Conservation (phyloP, 92 coral and sea anemone genomes). For the Umimayanthus chanpuru region DNA sequence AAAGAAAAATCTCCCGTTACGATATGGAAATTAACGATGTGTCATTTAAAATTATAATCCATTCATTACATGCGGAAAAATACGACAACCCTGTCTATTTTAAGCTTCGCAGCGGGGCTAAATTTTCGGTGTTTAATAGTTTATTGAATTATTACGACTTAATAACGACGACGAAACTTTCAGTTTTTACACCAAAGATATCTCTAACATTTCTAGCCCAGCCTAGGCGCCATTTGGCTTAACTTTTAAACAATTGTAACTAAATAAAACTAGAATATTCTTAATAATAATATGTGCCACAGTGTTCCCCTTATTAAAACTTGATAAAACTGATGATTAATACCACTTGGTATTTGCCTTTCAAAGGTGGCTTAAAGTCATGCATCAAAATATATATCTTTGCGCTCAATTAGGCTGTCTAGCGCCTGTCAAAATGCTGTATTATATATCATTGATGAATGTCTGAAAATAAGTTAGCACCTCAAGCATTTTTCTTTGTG, state of each 20-base stretch:
- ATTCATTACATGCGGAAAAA: neutral
- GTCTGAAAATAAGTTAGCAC: constrained; percentile 21
- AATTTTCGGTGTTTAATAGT: neutral
- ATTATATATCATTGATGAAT: neutral
- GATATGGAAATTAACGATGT: constrained; percentile 14
- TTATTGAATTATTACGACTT: neutral
- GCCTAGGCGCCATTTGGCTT: neutral
- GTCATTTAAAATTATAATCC: constrained; percentile 13
- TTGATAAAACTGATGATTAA: no score
- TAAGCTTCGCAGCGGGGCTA: neutral
- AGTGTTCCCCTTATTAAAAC: no score
- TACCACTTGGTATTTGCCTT: neutral
- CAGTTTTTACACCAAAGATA: neutral
- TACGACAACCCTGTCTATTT: neutral
- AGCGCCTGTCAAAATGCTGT: neutral
- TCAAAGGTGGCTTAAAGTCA: neutral
- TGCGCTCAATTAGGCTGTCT: constrained; percentile 30
- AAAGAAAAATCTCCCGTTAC: neutral
- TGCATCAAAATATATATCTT: neutral
- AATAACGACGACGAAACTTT: neutral
- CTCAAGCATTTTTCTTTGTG: constrained; percentile 9
- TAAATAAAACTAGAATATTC: constrained; percentile 1
- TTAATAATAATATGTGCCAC: neutral
- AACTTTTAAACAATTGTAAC: neutral
- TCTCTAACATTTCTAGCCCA: neutral